A percentile compares a stretch with the other conserved stretches of the same genome.
Conservation (phyloP, 1,140 invertebrate genomes). For the Apis dorsata region DNA sequence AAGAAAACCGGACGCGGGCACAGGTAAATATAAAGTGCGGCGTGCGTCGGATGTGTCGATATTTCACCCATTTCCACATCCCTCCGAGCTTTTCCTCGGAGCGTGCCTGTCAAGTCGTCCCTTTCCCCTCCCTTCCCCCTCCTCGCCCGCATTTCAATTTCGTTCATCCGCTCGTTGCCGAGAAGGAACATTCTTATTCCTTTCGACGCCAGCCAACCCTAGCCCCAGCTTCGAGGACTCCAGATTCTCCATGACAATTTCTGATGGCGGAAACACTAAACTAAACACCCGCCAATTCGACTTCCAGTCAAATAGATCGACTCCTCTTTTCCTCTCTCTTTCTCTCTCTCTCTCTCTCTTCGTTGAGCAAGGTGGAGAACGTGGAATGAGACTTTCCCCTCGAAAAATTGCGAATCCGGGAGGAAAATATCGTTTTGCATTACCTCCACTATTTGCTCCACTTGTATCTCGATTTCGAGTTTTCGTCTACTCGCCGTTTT, state of each 20-base stretch:
- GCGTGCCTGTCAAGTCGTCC: constrained; percentile 46
- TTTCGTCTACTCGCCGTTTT: neutral
- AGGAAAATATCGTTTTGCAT: neutral
- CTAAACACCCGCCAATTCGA: neutral
- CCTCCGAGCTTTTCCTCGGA: constrained; percentile 30
- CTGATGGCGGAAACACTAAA: neutral
- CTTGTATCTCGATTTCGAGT: neutral
- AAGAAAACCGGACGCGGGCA: constrained; percentile 41
- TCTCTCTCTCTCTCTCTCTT: no score
- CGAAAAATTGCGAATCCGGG: neutral
- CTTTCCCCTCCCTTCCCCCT: neutral
- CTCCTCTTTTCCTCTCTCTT: neutral
- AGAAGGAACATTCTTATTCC: constrained; percentile 46
- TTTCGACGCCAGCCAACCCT: constrained; percentile 31
- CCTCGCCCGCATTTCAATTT: constrained; percentile 58
- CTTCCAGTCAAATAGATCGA: neutral
- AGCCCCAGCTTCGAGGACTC: neutral
- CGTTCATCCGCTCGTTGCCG: constrained; percentile 31
- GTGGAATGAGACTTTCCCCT: no score
- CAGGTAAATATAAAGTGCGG: constrained; percentile 56
- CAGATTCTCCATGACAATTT: constrained; percentile 58
- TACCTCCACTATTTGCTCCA: no score
- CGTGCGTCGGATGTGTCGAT: constrained; percentile 61
- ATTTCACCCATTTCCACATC: constrained; percentile 59
- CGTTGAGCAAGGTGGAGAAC: no score